Evolutionary conservation across 2,797 vertebrate genomes (phyloP).

Genomic region (Taenioides sp.): DNA sequence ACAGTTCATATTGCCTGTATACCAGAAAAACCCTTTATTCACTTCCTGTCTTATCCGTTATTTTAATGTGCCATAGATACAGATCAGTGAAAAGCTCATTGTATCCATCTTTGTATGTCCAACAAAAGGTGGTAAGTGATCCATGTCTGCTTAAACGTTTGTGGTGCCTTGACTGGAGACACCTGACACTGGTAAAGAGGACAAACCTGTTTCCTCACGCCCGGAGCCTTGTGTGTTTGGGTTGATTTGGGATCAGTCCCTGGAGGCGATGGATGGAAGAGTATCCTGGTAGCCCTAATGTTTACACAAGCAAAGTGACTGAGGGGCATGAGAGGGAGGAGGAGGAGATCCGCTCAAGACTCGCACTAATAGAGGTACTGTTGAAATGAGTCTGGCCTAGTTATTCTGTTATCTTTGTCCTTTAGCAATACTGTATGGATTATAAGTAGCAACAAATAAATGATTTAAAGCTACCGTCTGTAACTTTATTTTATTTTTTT

Average conservation of each 20-base stretch:
- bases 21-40: not conserved
- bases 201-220: slow-evolving; percentile 44
- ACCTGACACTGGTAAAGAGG: slow-evolving; percentile 42
- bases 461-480: too few species aligned
- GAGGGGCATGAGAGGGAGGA: not conserved
- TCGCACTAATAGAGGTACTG: not conserved
- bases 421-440: too few species aligned
- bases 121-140: slow-evolving; percentile 44
- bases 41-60: not conserved
- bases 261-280: slow-evolving; percentile 13
- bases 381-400: too few species aligned
- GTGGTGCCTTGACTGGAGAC: slow-evolving; percentile 16
- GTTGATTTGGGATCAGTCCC: slow-evolving; percentile 11
- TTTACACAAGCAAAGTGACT: slow-evolving; percentile 33
- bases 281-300: slow-evolving; percentile 29
- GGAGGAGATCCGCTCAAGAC: not conserved
- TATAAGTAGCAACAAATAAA: too few species aligned
- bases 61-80: not conserved
- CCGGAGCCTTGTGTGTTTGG: slow-evolving; percentile 13
- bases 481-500: too few species aligned
- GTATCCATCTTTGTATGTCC: slow-evolving; percentile 22
- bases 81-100: slow-evolving; percentile 22
- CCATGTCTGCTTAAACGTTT: slow-evolving; percentile 2
- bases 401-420: too few species aligned
- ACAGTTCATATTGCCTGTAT: not conserved